phyloP scores from a whole-genome alignment of 2,888 invertebrate genomes.

The Entomobrya proxima region DNA sequence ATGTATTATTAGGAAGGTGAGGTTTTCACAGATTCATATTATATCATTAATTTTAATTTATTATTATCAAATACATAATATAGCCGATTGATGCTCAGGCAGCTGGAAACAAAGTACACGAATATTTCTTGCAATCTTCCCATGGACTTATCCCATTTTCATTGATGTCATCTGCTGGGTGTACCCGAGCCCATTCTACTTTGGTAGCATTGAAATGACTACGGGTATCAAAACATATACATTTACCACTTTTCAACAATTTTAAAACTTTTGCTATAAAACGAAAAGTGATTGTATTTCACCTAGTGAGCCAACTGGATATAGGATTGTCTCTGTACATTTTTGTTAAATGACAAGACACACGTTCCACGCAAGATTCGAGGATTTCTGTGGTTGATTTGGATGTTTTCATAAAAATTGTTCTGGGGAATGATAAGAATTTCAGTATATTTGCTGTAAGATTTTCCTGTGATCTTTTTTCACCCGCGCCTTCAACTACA shows the following conservation, averaged over 20 bases:
- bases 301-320: constrained; percentile 67
- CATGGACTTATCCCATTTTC: background rate
- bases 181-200: constrained; percentile 48
- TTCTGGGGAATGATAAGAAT: background rate
- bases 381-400: background rate
- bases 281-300: constrained; percentile 12
- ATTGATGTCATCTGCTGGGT: background rate
- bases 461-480: constrained; percentile 2
- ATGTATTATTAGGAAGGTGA: constrained; percentile 20
- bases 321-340: constrained; percentile 55
- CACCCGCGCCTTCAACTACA: background rate
- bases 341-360: constrained; percentile 67
- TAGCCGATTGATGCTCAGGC: background rate
- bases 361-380: constrained; percentile 69
- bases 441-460: background rate
- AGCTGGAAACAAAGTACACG: constrained; percentile 38
- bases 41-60: constrained; percentile 21
- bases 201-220: constrained; percentile 49
- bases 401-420: background rate
- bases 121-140: constrained; percentile 49
- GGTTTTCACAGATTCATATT: background rate
- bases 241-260: background rate
- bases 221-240: background rate
- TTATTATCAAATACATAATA: background rate
- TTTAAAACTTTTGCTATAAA: constrained; percentile 10